phyloP scores from a whole-genome alignment of 2,797 vertebrate species.

The Onychomys torridus region DNA sequence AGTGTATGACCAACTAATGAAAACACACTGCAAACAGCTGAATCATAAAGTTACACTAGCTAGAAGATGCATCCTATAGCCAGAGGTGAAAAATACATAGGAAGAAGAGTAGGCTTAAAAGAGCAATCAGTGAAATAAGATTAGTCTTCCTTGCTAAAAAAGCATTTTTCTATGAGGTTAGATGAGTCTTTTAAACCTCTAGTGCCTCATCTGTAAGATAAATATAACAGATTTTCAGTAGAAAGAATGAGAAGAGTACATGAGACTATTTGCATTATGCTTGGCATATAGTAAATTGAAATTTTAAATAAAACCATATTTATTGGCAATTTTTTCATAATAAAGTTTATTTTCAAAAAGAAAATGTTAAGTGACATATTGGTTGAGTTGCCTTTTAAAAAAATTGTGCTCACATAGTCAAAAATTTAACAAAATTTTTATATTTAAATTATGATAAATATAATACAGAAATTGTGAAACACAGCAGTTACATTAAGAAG shows the following conservation, averaged over 20 bases:
- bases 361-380: not conserved
- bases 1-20: not conserved
- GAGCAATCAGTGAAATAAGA: not conserved
- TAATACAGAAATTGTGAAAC: not conserved
- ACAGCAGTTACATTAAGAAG: not conserved
- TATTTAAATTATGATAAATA: not conserved
- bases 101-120: not conserved
- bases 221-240: not conserved
- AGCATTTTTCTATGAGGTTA: not conserved
- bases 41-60: not conserved
- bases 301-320: not conserved
- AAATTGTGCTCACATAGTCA: not conserved
- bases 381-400: not conserved
- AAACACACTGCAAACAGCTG: not conserved
- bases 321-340: not conserved
- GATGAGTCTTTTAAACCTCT: not conserved
- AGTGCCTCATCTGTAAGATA: not conserved
- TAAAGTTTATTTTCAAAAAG: not conserved
- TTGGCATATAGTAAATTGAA: not conserved
- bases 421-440: not conserved
- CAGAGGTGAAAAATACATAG: conserved; percentile 9
- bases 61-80: not conserved
- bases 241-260: not conserved
- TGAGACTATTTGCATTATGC: not conserved
- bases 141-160: not conserved